Conservation (phyloP, 37 sponge, comb jelly and placozoan genomes). For the Haliclona indistincta region DNA sequence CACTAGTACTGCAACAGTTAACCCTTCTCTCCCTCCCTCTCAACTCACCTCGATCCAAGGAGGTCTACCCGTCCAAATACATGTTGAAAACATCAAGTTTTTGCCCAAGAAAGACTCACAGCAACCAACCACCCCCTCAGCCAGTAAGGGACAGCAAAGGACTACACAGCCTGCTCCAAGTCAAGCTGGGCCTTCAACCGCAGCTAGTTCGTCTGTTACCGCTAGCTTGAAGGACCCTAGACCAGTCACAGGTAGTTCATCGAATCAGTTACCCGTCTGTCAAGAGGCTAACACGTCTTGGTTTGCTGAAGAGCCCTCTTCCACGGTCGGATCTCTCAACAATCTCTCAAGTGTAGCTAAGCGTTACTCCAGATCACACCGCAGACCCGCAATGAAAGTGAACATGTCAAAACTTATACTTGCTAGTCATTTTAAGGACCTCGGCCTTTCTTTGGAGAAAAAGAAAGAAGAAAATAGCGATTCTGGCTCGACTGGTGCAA, state of each 20-base stretch:
- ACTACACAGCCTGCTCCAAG: no score
- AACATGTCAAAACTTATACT: no score
- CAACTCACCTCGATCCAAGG: background rate
- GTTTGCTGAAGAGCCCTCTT: background rate
- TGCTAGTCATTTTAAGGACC: no score
- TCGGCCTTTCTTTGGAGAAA: no score
- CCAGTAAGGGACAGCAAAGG: no score
- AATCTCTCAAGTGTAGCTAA: no score
- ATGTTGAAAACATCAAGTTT: background rate
- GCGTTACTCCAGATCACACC: no score
- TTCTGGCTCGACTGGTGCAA: no score
- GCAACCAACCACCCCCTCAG: no score
- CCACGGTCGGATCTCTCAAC: no score
- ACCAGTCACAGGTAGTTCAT: background rate
- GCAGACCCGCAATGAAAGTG: no score
- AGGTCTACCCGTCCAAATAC: constrained; percentile 8
- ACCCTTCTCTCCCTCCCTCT: background rate
- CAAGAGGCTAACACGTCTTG: background rate
- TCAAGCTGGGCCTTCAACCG: background rate
- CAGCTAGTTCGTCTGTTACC: background rate
- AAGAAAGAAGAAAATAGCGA: no score
- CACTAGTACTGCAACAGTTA: background rate
- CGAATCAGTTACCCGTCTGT: background rate
- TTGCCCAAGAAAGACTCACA: background rate
- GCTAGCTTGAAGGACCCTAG: background rate